These are phyloP conservation scores for Salvelinus sp. DNA, from an alignment of 2,113 vertebrate species.

Conservation along the genomic window DNA sequence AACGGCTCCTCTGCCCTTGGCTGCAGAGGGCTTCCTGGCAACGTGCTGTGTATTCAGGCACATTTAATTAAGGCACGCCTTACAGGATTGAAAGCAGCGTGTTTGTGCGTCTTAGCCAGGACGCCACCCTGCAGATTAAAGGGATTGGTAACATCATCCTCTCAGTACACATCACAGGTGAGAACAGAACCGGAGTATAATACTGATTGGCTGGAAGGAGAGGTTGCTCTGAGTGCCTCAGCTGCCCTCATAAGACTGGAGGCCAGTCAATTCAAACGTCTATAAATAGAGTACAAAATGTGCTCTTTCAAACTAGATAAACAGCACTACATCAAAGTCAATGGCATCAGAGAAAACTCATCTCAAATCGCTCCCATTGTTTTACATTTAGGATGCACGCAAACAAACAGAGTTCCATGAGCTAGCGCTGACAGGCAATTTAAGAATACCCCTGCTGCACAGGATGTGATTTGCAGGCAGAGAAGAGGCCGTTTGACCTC, in stretches of 20 bases:
- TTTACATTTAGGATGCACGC: neutral
- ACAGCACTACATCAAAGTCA: neutral
- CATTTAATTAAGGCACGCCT: constrained; percentile 50
- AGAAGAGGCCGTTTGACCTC: constrained; percentile 66
- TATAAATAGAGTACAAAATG: neutral
- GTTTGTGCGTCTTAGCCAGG: constrained; percentile 48
- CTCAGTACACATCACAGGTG: constrained; percentile 20
- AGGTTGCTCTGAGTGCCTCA: neutral
- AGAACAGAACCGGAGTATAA: neutral
- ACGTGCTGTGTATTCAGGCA: constrained; percentile 9
- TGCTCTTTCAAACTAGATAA: neutral
- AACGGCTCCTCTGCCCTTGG: neutral
- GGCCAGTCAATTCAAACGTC: neutral
- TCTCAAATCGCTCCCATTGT: neutral
- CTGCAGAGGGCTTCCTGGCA: too few species aligned
- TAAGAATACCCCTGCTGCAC: constrained; percentile 50
- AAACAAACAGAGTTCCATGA: constrained; percentile 10
- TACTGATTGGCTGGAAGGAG: neutral
- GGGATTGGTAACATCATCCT: constrained; percentile 42
- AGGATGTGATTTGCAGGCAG: constrained; percentile 60
- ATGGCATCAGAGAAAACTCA: neutral
- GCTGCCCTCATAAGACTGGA: neutral
- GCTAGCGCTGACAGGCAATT: constrained; percentile 46
- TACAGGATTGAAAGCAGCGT: constrained; percentile 51
- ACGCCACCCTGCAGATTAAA: constrained; percentile 48